Evolutionary conservation across 2,888 invertebrate genomes (phyloP).

Genomic region (Drosophila ochracea): DNA sequence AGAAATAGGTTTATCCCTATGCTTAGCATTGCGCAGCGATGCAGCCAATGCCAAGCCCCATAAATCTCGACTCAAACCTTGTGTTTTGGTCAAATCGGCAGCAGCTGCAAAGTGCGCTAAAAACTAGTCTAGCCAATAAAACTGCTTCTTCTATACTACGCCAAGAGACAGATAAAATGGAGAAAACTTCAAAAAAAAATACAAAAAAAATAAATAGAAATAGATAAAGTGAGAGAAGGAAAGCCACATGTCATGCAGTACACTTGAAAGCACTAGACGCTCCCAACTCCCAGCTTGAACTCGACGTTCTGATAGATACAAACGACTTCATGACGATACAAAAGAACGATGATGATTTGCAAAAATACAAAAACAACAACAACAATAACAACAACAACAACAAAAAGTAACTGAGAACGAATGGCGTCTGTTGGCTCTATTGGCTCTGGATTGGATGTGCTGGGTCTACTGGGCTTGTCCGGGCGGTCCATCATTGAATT

Average conservation of each 20-base stretch:
- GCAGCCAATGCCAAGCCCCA: conserved; percentile 53
- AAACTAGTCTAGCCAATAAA: conserved; percentile 77
- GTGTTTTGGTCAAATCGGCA: conserved; percentile 65
- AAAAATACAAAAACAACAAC: conserved; percentile 48
- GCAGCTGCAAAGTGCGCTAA: conserved; percentile 58
- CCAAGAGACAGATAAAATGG: conserved; percentile 19
- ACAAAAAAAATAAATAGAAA: conserved; percentile 6
- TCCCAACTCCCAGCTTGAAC: conserved; percentile 41
- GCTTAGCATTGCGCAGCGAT: conserved; percentile 10
- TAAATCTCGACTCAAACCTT: conserved; percentile 67
- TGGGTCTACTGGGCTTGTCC: conserved; percentile 20
- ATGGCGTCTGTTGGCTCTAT: conserved; percentile 35
- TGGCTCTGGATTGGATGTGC: conserved; percentile 14
- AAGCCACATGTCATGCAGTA: conserved; percentile 71
- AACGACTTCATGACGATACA: conserved; percentile 77
- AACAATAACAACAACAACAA: background rate
- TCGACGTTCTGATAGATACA: conserved; percentile 70
- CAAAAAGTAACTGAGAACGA: conserved; percentile 4
- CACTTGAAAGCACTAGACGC: conserved; percentile 60
- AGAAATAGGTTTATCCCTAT: conserved; percentile 32
- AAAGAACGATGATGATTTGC: conserved; percentile 75
- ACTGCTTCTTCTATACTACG: conserved; percentile 26
- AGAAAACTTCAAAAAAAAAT: conserved; percentile 35
- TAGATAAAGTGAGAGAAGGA: conserved; percentile 24
- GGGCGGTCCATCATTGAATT: conserved; percentile 63